Evolutionary conservation across 2,797 vertebrate genomes (phyloP).

Genomic region (Simalia tracyae): DNA sequence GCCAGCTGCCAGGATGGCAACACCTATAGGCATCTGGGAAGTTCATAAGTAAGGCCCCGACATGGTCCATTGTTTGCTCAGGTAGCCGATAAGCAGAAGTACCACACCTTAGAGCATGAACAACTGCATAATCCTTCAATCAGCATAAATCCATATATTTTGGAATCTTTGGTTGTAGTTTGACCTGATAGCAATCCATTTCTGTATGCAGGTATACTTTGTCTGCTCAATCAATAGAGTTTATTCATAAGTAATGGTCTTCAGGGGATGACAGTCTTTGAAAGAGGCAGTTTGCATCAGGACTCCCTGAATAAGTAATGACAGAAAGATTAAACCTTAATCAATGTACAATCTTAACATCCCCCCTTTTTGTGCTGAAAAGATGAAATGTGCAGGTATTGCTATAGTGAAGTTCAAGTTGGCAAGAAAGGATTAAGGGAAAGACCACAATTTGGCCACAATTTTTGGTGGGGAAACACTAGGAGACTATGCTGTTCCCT

Average conservation of each 20-base stretch:
- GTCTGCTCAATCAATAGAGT: conserved; percentile 6
- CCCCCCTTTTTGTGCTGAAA: neutral
- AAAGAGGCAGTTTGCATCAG: conserved; percentile 6
- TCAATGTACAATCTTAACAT: neutral
- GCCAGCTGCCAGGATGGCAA: neutral
- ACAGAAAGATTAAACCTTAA: neutral
- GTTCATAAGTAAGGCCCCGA: neutral
- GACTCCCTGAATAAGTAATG: conserved; percentile 18
- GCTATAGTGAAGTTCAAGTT: neutral
- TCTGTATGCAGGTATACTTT: neutral
- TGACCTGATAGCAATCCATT: conserved; percentile 2
- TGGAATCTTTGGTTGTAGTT: neutral
- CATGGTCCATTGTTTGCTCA: neutral
- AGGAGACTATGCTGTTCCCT: neutral
- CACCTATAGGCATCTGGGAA: neutral
- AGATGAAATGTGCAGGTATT: neutral
- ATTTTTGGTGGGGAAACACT: neutral
- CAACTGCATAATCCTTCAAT: neutral
- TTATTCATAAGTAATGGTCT: conserved; percentile 14
- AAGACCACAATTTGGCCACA: neutral
- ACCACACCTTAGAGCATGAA: neutral
- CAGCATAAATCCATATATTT: conserved; percentile 1
- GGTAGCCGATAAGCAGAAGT: neutral
- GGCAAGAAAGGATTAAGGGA: neutral
- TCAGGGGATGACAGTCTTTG: neutral